These are phyloP conservation scores for Lissonota sp. DNA, from an alignment of 2,888 invertebrate genomes.

Conservation along the genomic window DNA sequence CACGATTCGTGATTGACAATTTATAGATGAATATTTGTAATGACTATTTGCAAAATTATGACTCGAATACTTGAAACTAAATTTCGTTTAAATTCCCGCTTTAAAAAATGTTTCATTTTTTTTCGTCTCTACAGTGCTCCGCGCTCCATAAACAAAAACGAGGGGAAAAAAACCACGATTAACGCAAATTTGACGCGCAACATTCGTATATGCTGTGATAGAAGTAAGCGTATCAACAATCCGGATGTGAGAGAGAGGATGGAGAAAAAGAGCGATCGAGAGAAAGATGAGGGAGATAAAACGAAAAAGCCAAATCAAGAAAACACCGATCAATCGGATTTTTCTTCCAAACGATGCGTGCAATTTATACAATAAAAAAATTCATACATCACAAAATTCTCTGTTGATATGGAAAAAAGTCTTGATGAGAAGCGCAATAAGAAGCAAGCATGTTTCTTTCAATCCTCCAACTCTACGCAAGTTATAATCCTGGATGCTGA, in stretches of 20 bases:
- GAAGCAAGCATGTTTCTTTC: no score
- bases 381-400: no score
- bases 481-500: not conserved
- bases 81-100: no score
- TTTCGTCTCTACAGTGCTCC: no score
- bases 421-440: not conserved
- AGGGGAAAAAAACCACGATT: slow-evolving; percentile 68
- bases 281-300: slow-evolving; percentile 13
- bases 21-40: no score
- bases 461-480: not conserved
- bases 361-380: slow-evolving; percentile 11
- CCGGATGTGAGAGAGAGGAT: slow-evolving; percentile 69
- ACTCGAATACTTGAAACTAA: no score
- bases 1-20: no score
- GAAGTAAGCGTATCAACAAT: slow-evolving; percentile 81
- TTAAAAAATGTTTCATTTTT: no score
- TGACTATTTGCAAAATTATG: no score
- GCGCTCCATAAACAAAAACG: slow-evolving; percentile 48
- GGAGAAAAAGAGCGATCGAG: slow-evolving; percentile 34
- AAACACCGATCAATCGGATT: not conserved
- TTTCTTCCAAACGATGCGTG: not conserved
- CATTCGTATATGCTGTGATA: slow-evolving; percentile 78
- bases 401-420: no score
- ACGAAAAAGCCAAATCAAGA: slow-evolving; percentile 33
- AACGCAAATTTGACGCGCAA: slow-evolving; percentile 66